These are phyloP conservation scores for Sylvia borin DNA, from an alignment of 2,797 vertebrate species.

Conservation along the genomic window DNA sequence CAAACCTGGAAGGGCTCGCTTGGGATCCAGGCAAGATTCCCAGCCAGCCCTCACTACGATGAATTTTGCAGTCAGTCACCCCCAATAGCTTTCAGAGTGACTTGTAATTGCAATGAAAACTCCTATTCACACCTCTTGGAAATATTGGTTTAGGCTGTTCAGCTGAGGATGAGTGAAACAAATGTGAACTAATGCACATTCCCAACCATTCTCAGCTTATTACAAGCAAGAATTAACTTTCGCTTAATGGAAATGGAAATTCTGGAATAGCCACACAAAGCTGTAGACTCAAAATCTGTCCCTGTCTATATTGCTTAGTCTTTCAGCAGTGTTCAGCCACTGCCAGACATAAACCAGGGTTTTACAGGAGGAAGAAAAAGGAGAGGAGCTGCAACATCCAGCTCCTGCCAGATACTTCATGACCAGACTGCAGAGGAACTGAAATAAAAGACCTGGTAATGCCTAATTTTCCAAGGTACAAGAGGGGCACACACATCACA, in stretches of 20 bases:
- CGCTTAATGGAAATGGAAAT: not conserved
- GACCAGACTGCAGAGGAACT: not conserved
- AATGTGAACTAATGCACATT: not conserved
- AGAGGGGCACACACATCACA: not conserved
- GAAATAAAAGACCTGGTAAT: not conserved
- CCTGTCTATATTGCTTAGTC: not conserved
- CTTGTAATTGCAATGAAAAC: not conserved
- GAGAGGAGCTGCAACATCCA: not conserved
- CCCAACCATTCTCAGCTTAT: not conserved
- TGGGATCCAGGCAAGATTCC: not conserved
- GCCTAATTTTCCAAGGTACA: not conserved
- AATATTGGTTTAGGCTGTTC: constrained; percentile 2
- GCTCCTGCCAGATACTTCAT: not conserved
- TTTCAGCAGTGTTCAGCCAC: not conserved
- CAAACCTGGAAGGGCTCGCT: not conserved
- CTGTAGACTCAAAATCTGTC: not conserved
- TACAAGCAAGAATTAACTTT: not conserved
- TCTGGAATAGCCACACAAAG: not conserved
- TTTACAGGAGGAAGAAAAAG: not conserved
- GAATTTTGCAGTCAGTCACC: rapidly evolving
- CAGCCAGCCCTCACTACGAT: not conserved
- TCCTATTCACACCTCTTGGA: not conserved
- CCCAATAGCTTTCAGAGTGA: not conserved
- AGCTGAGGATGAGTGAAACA: not conserved
- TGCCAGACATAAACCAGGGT: not conserved